Percentiles rank a stretch among this genome's conserved stretches.
These are phyloP conservation scores for Calliopsis andreniformis DNA, from an alignment of 1,140 invertebrate genomes.

Conservation along the genomic window DNA sequence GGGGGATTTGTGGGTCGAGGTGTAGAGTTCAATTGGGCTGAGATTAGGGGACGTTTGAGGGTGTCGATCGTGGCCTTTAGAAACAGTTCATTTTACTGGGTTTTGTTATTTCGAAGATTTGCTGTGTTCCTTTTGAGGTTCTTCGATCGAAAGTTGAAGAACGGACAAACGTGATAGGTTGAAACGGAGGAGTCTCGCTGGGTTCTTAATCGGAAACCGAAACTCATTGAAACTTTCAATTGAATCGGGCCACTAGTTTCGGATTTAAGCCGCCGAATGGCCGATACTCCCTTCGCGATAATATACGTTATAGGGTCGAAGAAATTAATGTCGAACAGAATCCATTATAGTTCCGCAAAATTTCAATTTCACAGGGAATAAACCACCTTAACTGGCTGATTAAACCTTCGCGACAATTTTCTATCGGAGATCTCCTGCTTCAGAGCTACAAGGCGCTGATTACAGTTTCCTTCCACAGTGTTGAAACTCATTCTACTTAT, in stretches of 20 bases:
- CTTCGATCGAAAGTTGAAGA: not conserved
- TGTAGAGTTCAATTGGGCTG: too few species aligned
- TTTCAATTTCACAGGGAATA: not conserved
- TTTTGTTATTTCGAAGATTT: too few species aligned
- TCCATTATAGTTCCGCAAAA: not conserved
- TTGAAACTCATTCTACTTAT: too few species aligned
- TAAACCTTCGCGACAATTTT: not conserved
- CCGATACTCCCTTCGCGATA: slow-evolving; percentile 20
- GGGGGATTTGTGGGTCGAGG: too few species aligned
- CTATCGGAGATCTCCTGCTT: not conserved
- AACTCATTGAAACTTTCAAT: slow-evolving; percentile 50
- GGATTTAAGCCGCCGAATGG: slow-evolving; percentile 16
- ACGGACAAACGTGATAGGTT: not conserved
- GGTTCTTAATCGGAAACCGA: slow-evolving; percentile 37
- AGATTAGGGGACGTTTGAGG: too few species aligned
- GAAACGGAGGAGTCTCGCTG: slow-evolving; percentile 5
- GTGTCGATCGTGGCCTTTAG: too few species aligned
- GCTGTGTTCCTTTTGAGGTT: not conserved
- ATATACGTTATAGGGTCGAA: not conserved
- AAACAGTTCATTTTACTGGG: too few species aligned
- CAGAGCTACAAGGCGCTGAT: too few species aligned
- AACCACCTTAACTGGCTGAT: not conserved
- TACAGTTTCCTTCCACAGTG: too few species aligned
- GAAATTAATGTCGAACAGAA: slow-evolving; percentile 27
- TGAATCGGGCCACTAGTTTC: slow-evolving; percentile 37